Evolutionary conservation across 2,888 invertebrate genomes (phyloP).

Genomic region (Troides oblongomaculatus): DNA sequence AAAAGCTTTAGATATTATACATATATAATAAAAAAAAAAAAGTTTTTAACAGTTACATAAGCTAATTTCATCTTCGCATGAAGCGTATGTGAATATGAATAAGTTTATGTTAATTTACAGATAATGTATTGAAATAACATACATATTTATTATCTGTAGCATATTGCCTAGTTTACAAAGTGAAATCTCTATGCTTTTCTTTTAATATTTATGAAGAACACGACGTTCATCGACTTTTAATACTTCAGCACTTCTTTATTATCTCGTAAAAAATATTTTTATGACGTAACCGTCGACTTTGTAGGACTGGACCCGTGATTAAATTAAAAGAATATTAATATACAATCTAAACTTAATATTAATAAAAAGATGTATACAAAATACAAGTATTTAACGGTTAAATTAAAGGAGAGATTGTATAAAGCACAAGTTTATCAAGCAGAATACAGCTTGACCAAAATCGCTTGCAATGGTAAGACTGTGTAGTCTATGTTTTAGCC

Average conservation of each 20-base stretch:
- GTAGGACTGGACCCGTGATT: background rate
- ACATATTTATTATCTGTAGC: constrained; percentile 48
- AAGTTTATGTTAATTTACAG: constrained; percentile 13
- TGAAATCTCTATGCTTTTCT: constrained; percentile 62
- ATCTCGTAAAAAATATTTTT: constrained; percentile 46
- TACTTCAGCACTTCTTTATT: constrained; percentile 58
- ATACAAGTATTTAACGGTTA: too few species aligned
- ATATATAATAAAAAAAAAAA: too few species aligned
- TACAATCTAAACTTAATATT: background rate
- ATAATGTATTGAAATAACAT: constrained; percentile 46
- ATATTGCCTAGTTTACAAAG: constrained; percentile 51
- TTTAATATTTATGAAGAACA: constrained; percentile 70
- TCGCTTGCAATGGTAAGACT: too few species aligned
- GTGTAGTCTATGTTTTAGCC: too few species aligned
- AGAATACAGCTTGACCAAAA: too few species aligned
- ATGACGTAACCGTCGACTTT: constrained; percentile 29
- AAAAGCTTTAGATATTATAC: too few species aligned
- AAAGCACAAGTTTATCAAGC: too few species aligned
- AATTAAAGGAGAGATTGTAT: too few species aligned
- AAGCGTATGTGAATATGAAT: too few species aligned
- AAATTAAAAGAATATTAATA: background rate
- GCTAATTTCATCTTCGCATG: too few species aligned
- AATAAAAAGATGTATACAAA: background rate
- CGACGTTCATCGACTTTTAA: constrained; percentile 60
- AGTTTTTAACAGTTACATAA: too few species aligned